Evolutionary conservation across 2,113 vertebrate species (phyloP).

Genomic region (Globicephala melas): DNA sequence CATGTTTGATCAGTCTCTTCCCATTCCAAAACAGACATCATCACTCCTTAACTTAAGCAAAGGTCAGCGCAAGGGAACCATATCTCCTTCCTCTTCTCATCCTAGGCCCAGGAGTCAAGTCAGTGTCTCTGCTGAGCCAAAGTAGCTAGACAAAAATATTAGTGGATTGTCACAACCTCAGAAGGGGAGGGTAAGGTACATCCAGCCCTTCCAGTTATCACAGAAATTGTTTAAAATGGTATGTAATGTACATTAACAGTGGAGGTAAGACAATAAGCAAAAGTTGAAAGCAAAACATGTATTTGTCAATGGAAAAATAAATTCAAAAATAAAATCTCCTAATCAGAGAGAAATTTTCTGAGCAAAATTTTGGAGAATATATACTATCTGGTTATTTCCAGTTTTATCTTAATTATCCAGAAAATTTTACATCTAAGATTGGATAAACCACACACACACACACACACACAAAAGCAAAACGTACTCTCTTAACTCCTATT

Average conservation of each 20-base stretch:
- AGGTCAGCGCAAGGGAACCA: background rate
- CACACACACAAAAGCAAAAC: background rate
- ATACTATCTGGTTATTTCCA: background rate
- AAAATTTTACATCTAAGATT: background rate
- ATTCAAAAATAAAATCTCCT: background rate
- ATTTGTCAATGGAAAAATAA: background rate
- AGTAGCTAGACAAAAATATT: background rate
- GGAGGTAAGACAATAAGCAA: background rate
- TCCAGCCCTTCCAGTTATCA: background rate
- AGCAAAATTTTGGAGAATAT: background rate
- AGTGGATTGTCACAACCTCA: background rate
- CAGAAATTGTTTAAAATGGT: background rate
- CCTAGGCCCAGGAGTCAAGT: background rate
- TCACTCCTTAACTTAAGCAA: background rate
- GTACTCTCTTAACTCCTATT: background rate
- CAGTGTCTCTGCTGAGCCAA: background rate
- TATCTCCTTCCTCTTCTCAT: background rate
- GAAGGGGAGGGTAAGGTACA: background rate
- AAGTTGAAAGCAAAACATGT: background rate
- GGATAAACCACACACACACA: background rate
- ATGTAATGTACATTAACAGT: background rate
- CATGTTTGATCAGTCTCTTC: background rate
- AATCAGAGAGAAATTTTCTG: background rate
- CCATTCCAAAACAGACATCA: background rate
- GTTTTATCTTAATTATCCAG: slow-evolving; percentile 20